These are phyloP conservation scores for Myopa tessellatipennis DNA, from an alignment of 2,888 invertebrate genomes.

Conservation along the genomic window DNA sequence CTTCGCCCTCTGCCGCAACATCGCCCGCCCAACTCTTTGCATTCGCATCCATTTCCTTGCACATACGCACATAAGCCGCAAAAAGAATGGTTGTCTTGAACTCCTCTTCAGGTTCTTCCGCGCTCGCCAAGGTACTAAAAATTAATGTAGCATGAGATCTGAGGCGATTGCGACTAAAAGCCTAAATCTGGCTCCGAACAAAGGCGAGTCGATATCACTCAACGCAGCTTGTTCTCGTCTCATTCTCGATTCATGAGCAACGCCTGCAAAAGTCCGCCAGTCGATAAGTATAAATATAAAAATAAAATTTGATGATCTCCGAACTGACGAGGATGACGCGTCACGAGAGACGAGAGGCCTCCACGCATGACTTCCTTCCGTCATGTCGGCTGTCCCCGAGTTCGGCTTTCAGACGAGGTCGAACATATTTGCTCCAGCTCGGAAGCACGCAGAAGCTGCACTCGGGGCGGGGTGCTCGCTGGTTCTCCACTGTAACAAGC, in stretches of 20 bases:
- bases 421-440: conserved; percentile 29
- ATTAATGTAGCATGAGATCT: conserved; percentile 19
- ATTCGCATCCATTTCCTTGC: background rate
- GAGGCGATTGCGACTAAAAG: conserved; percentile 11
- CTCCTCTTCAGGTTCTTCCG: no score
- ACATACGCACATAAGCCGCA: no score
- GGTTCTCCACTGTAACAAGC: background rate
- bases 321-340: conserved; percentile 23
- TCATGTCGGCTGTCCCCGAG: background rate
- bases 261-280: conserved; percentile 6
- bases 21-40: background rate
- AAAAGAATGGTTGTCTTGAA: no score
- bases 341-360: background rate
- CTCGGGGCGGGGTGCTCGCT: background rate
- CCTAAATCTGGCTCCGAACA: conserved; percentile 8
- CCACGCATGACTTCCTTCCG: background rate
- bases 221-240: background rate
- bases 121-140: conserved; percentile 13
- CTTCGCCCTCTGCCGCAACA: no score
- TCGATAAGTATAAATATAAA: conserved; percentile 39
- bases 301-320: conserved; percentile 47
- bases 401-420: background rate
- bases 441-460: background rate
- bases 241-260: background rate
- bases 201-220: background rate